phyloP scores from a whole-genome alignment of 2,888 invertebrate species.

The Pemphredon lugubris region DNA sequence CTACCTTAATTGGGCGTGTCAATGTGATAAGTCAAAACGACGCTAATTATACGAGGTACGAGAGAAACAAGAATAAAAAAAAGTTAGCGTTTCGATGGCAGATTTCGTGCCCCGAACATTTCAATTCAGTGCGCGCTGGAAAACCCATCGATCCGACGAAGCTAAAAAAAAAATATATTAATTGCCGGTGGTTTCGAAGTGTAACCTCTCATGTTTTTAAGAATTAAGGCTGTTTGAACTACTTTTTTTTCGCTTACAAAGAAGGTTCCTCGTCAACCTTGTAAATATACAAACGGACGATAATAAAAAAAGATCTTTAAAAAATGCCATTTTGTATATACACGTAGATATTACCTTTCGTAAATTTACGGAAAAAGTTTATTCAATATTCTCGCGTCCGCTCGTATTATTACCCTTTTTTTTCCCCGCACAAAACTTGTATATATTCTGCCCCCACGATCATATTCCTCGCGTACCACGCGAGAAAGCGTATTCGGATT shows the following conservation, averaged over 20 bases:
- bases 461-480: background rate
- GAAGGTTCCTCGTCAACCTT: slow-evolving; percentile 22
- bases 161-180: background rate
- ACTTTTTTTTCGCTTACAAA: slow-evolving; percentile 8
- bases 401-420: background rate
- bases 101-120: too few species aligned
- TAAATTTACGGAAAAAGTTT: slow-evolving; percentile 1
- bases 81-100: too few species aligned
- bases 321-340: slow-evolving; percentile 11
- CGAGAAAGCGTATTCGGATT: too few species aligned
- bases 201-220: slow-evolving; percentile 10
- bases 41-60: too few species aligned
- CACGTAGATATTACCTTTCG: background rate
- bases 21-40: too few species aligned
- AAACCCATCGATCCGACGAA: too few species aligned
- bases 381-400: background rate
- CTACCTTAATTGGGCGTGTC: too few species aligned
- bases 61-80: too few species aligned
- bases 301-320: slow-evolving; percentile 22
- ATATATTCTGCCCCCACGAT: background rate
- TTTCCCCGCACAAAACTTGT: background rate
- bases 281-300: slow-evolving; percentile 27
- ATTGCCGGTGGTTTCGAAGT: background rate
- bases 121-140: too few species aligned
- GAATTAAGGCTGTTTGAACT: slow-evolving; percentile 4